Evolutionary conservation across 1,140 invertebrate genomes (phyloP), one percentile per base, ranked within the genome.

Genomic region (Gonatopus flavifemur): DNA sequence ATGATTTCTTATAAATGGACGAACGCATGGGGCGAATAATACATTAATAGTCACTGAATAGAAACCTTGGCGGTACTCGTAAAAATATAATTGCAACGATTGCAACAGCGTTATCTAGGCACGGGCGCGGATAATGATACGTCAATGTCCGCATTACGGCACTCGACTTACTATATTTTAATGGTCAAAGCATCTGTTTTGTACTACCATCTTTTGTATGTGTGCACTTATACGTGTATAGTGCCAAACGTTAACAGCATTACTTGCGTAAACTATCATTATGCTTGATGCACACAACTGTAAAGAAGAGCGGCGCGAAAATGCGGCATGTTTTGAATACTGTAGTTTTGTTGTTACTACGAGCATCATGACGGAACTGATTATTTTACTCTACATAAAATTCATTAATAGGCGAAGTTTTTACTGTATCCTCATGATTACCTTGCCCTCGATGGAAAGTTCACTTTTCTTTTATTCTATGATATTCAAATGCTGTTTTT

Each of bases 81-180:
- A 77, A 76, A 77, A 76, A 74, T 74, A 68, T 77, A 77, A 77
- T 76, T 75, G 69, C 71, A 55, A 55, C 67, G 69, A 74, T 77
- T 77, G 74, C 74, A 69, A 66, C 70, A 72, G 59, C 66, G 66
- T 72, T 74, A 75, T 74, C 72, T 70, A 59, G 63, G 61, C 61
- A 68, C 54, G 36, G 44, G 25, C 47, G 54, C 55, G 62, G 62
- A 72, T 75, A 77, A 75, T 74, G 65, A 77, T 73, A 74, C 71
- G 69, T 65, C 62, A 72, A 73, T 64, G 62, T 49, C 36, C 54
- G 58, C 61, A 51, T 72, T 70, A 68, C 56, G 55, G 57, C 55
- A 57, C 49, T 57, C 53, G 51, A 54, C 45, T 64, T 64, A 60
- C 55, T 52, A 55, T 54, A 59, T 54, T 62, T 55, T 52, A 55